Evolutionary conservation across 2,888 invertebrate species (phyloP), one percentile per base, ranked within the genome.

Genomic region (Scaptomyza parva): DNA sequence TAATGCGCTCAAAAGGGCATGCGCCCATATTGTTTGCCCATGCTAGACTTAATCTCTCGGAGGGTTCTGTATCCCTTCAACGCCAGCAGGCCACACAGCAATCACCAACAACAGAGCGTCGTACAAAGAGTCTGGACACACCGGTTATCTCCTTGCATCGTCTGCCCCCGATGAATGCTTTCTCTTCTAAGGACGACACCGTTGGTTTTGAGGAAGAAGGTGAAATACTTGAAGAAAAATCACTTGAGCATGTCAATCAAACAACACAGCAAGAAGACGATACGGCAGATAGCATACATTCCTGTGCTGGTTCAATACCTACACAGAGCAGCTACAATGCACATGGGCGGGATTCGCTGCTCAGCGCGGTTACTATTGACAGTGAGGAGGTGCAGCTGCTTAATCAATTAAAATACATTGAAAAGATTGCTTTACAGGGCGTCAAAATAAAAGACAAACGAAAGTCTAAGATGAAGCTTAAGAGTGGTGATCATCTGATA

Each of bases 141-240:
- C 96, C 97, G 1, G 95, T 97, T 20, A 96, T 97, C 85, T 95
- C 96, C 18, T 92, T 97, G 28, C 96, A 95, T 90, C 93, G 95
- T 84, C 91, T 97, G 40, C 97, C 97, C 14, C 95, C 96, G 7
- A 94, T 96, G 91, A 96, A 96, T 91, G 96, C 97, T 0, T 96
- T 97, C 90, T 97, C 97, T 2, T 96, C 96, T 22, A 97, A 97
- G 92, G 97, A 97, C 89, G 97, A 97, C 89, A 97, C 97, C 0
- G 95, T 97, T 0, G 97, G 95, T 79, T 94, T 94, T 63, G 95
- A 96, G 73, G 95, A 95, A 89, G 94, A 94, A 90, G 93, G 93
- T 0, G 94, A 93, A 80, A 92, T 94, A 69, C 90, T 94, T 2
- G 94, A 94, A 89, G 94, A 94, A 66, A 94, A 94, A 84, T 91